Evolutionary conservation across 1,140 invertebrate species (phyloP).

Genomic region (Aricia agestis): DNA sequence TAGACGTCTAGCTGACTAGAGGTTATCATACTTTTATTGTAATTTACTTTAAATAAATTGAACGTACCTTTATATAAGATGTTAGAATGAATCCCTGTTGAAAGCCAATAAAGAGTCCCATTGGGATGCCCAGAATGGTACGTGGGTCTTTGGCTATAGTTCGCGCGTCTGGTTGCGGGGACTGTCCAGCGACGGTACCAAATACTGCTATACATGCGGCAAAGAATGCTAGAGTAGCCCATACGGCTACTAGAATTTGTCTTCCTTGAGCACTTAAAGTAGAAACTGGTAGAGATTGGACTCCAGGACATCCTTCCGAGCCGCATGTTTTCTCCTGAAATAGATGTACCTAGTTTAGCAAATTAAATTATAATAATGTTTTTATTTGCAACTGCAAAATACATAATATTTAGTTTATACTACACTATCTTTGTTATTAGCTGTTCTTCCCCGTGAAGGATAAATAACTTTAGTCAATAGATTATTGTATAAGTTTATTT

Average conservation of each 20-base stretch:
- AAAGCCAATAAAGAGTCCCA: conserved; percentile 83
- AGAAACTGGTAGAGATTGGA: conserved; percentile 41
- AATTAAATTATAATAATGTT: no score
- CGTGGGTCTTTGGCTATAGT: conserved; percentile 72
- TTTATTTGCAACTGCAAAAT: no score
- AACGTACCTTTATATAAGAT: conserved; percentile 81
- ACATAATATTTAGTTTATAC: no score
- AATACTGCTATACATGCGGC: conserved; percentile 49
- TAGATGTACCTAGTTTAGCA: no score
- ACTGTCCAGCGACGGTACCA: conserved; percentile 47
- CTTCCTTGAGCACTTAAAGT: conserved; percentile 69
- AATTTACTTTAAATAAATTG: no score
- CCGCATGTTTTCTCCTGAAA: conserved; percentile 62
- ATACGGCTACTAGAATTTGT: conserved; percentile 57
- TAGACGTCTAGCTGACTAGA: no score
- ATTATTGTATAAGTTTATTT: no score
- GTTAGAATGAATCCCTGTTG: conserved; percentile 85
- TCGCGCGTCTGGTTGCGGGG: conserved; percentile 65
- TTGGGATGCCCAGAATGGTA: conserved; percentile 78
- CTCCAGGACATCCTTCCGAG: conserved; percentile 59
- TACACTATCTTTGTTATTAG: no score
- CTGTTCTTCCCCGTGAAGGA: no score
- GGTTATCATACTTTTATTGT: no score
- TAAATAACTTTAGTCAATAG: no score
- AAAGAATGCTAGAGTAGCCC: conserved; percentile 73